Conservation (phyloP, 1,140 invertebrate species). For the Liolophura sinensis region DNA sequence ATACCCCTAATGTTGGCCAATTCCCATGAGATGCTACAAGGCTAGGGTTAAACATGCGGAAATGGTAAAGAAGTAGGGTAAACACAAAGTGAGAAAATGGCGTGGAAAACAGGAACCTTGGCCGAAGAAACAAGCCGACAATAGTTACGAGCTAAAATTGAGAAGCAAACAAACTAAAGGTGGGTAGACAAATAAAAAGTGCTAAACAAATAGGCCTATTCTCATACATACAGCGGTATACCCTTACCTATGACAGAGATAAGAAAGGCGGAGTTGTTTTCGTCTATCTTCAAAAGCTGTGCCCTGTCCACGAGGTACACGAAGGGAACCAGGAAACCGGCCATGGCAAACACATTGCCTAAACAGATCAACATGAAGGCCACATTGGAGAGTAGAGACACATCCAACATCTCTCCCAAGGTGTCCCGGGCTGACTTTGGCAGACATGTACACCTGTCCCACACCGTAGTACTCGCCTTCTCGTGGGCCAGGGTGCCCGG, state of each 20-base stretch:
- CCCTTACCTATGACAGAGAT: conserved; percentile 54
- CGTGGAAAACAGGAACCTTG: no score
- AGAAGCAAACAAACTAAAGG: no score
- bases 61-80: no score
- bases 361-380: conserved; percentile 72
- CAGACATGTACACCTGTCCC: conserved; percentile 72
- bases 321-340: conserved; percentile 94
- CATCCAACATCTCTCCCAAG: conserved; percentile 84
- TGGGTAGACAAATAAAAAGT: no score
- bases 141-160: no score
- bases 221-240: background rate
- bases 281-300: conserved; percentile 68
- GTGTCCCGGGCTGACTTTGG: conserved; percentile 68
- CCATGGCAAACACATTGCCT: conserved; percentile 92
- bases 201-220: background rate
- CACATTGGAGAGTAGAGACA: conserved; percentile 73
- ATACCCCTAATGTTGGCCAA: no score
- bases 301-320: conserved; percentile 89
- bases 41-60: no score
- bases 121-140: no score
- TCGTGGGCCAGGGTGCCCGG: conserved; percentile 36
- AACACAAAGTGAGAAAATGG: no score
- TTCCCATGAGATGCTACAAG: no score
- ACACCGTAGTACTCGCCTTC: conserved; percentile 62
- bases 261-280: conserved; percentile 45